A percentile compares a stretch with the other conserved stretches of the same genome.
Evolutionary conservation across 2,113 vertebrate species (phyloP).

Genomic region (Pterocles burchelli): DNA sequence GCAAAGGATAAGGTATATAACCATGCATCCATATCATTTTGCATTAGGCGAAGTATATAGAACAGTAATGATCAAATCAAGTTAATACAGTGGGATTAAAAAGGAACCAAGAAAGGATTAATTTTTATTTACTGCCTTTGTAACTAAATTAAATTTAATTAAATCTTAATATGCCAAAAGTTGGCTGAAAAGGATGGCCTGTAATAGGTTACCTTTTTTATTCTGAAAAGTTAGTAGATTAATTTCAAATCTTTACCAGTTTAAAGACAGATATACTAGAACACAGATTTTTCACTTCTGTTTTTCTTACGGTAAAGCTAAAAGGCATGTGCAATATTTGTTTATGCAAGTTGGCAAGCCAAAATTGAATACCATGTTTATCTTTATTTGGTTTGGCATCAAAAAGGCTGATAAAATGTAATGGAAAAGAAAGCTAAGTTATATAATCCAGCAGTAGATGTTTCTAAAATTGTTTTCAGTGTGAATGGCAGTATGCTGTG

Average conservation of each 20-base stretch:
- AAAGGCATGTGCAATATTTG: neutral
- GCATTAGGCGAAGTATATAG: neutral
- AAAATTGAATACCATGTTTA: conserved; percentile 18
- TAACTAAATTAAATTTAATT: neutral
- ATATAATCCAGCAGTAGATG: conserved; percentile 40
- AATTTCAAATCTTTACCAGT: neutral
- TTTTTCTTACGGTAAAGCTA: neutral
- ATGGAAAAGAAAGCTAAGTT: conserved; percentile 35
- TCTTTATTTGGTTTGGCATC: conserved; percentile 59
- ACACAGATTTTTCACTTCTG: neutral
- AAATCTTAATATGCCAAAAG: neutral
- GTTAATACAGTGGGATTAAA: neutral
- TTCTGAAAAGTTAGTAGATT: neutral
- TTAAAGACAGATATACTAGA: neutral
- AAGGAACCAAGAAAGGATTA: neutral
- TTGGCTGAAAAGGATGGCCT: neutral
- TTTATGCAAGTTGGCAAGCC: conserved; percentile 11
- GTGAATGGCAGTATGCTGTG: neutral
- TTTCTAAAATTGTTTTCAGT: conserved; percentile 35
- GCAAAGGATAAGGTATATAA: neutral
- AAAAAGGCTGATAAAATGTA: conserved; percentile 32
- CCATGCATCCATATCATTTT: neutral
- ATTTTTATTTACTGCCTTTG: neutral
- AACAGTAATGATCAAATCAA: neutral
- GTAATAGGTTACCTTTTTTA: neutral